Percentiles rank a stretch among this genome's conserved stretches.
Conservation (phyloP, 2,888 invertebrate species). For the Mythimna albipuncta region DNA sequence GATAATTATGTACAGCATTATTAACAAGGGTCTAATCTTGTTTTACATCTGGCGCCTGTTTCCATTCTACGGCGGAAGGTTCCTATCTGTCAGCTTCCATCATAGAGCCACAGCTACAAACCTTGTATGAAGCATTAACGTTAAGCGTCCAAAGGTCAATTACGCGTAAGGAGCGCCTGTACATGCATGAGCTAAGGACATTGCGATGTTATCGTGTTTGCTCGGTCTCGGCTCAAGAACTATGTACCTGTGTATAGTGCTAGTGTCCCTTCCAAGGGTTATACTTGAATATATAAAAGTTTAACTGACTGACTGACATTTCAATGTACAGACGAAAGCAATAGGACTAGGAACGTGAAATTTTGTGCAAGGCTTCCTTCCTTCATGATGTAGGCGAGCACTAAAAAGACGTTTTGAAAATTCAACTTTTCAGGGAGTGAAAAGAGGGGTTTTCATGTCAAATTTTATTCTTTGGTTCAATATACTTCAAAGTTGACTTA, state of each 20-base stretch:
- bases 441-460: no score
- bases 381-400: no score
- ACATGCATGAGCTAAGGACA: slow-evolving; percentile 44
- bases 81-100: neutral
- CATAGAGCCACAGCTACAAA: neutral
- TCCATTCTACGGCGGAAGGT: slow-evolving; percentile 1
- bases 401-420: no score
- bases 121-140: slow-evolving; percentile 23
- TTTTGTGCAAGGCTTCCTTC: no score
- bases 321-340: neutral
- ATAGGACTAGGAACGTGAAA: no score
- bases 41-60: neutral
- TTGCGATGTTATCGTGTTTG: slow-evolving; percentile 52
- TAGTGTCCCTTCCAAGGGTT: neutral
- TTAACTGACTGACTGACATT: neutral
- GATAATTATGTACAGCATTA: no score
- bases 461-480: no score
- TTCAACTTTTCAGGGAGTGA: no score
- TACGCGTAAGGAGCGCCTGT: slow-evolving; percentile 33
- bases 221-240: neutral
- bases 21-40: neutral
- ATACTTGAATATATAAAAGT: neutral
- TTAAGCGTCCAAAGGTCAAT: slow-evolving; percentile 46
- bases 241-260: neutral
- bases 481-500: no score